Evolutionary conservation across 2,888 invertebrate genomes (phyloP).

Genomic region (Proisotoma minuta): DNA sequence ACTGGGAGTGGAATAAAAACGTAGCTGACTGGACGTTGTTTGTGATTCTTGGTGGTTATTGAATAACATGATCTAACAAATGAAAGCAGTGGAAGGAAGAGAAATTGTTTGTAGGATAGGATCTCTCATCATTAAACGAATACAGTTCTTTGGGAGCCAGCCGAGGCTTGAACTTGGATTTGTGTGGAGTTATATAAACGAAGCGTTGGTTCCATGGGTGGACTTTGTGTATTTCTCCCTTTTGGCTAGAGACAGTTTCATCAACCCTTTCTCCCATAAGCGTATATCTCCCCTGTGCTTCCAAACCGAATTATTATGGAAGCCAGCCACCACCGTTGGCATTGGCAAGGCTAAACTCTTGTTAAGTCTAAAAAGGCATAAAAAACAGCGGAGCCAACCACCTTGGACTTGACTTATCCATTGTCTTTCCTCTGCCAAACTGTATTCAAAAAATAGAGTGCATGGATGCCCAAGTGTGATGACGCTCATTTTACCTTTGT

Average conservation of each 20-base stretch:
- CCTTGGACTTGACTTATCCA: neutral
- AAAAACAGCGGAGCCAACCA: neutral
- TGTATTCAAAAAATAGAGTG: too few species aligned
- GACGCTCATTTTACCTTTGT: too few species aligned
- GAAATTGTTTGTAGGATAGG: neutral
- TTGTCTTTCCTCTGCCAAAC: too few species aligned
- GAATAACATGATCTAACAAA: neutral
- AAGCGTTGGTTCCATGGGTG: too few species aligned
- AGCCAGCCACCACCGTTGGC: slow-evolving; percentile 26
- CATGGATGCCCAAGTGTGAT: too few species aligned
- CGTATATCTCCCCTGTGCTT: too few species aligned
- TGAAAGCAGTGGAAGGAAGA: neutral
- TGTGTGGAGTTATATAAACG: neutral
- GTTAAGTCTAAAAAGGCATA: neutral
- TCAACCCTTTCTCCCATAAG: neutral
- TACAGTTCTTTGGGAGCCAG: neutral
- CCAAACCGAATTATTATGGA: too few species aligned
- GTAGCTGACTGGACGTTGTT: neutral
- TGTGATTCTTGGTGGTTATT: neutral
- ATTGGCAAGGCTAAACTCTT: slow-evolving; percentile 36
- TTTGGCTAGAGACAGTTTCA: neutral
- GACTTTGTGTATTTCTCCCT: neutral
- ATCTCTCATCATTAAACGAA: neutral
- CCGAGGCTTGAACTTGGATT: neutral
- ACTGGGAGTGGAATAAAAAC: neutral